These are phyloP conservation scores for Halichondria panicea DNA, from an alignment of 37 sponge, comb jelly and placozoan species.

Conservation along the genomic window DNA sequence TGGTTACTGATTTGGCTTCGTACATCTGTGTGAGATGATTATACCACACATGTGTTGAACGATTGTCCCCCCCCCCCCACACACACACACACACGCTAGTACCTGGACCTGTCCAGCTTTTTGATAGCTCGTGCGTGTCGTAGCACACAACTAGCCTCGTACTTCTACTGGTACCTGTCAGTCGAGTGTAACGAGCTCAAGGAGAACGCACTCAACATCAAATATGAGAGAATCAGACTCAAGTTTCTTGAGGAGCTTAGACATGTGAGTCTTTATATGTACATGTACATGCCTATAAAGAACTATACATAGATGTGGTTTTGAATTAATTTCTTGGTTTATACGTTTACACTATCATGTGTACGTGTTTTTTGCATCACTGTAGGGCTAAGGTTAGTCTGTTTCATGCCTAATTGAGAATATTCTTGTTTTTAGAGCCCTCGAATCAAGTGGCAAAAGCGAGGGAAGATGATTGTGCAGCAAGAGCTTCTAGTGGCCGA, in stretches of 20 bases:
- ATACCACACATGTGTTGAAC: not conserved
- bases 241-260: conserved; percentile 44
- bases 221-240: conserved; percentile 45
- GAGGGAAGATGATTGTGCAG: conserved; percentile 71
- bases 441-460: conserved; percentile 53
- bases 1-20: too few relatives aligned
- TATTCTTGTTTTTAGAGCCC: conserved; percentile 28
- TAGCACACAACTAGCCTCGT: conserved; percentile 76
- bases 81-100: conserved; percentile 17
- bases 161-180: conserved; percentile 89
- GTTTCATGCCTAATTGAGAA: not conserved
- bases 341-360: not conserved
- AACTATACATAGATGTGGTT: not conserved
- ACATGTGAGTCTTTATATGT: conserved; percentile 22
- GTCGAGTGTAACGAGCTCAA: conserved; percentile 91
- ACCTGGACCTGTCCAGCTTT: conserved; percentile 55
- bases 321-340: not conserved
- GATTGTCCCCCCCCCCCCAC: not conserved
- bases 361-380: not conserved
- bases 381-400: not conserved
- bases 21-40: too few relatives aligned
- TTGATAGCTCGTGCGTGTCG: conserved; percentile 69
- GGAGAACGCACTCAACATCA: conserved; percentile 24
- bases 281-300: not conserved
- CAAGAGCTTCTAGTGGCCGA: conserved; percentile 52